phyloP scores from a whole-genome alignment of 2,797 vertebrate genomes.

The Anolis apletophallus region DNA sequence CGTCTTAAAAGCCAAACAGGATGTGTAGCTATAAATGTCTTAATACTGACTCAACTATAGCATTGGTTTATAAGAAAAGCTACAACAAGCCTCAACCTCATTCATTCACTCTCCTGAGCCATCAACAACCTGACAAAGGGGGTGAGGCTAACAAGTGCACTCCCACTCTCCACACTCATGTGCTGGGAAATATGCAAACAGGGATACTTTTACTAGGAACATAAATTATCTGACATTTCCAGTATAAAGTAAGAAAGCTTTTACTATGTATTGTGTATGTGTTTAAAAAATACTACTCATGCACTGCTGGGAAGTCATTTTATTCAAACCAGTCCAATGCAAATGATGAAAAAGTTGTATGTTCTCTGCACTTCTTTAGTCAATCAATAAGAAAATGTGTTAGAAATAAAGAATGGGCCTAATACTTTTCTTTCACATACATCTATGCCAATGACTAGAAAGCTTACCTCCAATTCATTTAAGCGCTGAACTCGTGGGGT shows the following conservation, averaged over 20 bases:
- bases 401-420: no score
- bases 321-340: conserved; percentile 41
- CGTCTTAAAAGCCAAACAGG: conserved; percentile 39
- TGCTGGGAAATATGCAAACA: neutral
- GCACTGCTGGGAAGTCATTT: conserved; percentile 36
- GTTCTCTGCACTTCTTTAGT: conserved; percentile 29
- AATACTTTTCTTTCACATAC: conserved; percentile 3
- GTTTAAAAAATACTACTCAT: conserved; percentile 46
- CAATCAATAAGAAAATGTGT: neutral
- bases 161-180: neutral
- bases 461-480: conserved; percentile 95
- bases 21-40: conserved; percentile 9
- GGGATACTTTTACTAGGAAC: neutral
- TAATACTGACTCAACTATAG: neutral
- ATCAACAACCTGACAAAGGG: neutral
- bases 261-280: conserved; percentile 48
- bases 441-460: neutral
- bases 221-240: conserved; percentile 37
- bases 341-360: conserved; percentile 35
- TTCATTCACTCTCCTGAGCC: neutral
- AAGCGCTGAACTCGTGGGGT: conserved; percentile 95
- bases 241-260: conserved; percentile 46
- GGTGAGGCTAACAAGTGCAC: neutral
- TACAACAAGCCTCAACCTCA: neutral
- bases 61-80: neutral